Base-by-base conservation (phyloP, 1,140 invertebrate species). In the Hydropsyche tenuis region DNA sequence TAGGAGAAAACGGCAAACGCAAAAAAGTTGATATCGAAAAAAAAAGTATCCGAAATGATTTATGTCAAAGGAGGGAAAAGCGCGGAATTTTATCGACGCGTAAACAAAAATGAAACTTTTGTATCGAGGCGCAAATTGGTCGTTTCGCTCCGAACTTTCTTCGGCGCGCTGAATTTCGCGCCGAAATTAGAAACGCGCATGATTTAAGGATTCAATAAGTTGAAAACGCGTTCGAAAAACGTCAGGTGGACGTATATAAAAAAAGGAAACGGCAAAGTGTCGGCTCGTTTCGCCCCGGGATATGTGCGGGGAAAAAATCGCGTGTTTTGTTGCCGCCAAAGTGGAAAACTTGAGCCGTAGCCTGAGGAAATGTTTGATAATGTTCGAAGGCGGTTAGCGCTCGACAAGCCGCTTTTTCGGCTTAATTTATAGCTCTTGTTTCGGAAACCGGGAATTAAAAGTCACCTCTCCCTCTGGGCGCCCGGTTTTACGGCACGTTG, bases 171-270 rank as follows among this genome's bases (percentile, higher is more conserved):
- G 9, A 60, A 72, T 22, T 64, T 72, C 42, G 48, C 1, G 60
- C 46, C 27, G 70, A 73, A 73, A 30, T 51, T 30, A 73, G 23
- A 65, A 42, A 23, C n/a, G 42, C 30, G 18, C 23, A 14, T 73
- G 72, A 73, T 73, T 73, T 69, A 73, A 45, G 48, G 72, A 73
- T 73, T 73, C 65, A 68, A 73, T 73, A 73, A 73, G 46, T 18
- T n/a, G 72, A 18, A 37, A 60, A 60, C 56, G 23, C 20, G 56
- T 60, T 25, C 56, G 56, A n/a, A 60, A 60, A 60, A 12, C 11
- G 22, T 25, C 9, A 23, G 56, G 23, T 25, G 20, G 4, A 42
- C 14, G 43, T 5, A 65, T 12, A 30, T 2, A 30, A 11, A 30
- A 42, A 30, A 18, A 65, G 9, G 27, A 45, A 6, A 46, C n/a